phyloP scores from a whole-genome alignment of 2,113 vertebrate species.

The Rhinopomastus cyanomelas region DNA sequence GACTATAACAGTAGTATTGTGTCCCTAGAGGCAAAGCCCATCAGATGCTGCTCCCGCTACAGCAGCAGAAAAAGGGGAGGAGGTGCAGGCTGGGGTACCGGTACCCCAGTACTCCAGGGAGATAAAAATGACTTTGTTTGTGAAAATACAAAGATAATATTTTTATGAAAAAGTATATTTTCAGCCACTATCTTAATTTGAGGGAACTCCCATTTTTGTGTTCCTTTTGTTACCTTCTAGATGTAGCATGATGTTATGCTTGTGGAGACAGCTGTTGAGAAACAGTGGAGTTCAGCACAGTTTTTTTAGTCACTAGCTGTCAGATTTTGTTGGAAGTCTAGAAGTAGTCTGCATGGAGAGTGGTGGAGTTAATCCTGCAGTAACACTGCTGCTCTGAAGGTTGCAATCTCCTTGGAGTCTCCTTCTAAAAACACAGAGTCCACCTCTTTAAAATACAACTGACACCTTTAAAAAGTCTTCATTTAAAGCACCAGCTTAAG shows the following conservation, averaged over 20 bases:
- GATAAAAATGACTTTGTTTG: background rate
- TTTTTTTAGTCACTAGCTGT: background rate
- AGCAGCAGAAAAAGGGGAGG: background rate
- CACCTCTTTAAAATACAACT: background rate
- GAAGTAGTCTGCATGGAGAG: background rate
- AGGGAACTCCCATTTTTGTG: fast-evolving
- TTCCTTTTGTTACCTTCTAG: background rate
- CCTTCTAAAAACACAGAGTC: background rate
- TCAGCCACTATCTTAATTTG: background rate
- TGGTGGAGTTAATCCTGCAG: background rate
- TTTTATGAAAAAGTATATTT: background rate
- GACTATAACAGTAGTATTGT: background rate
- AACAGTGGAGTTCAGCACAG: background rate
- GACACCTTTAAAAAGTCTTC: background rate
- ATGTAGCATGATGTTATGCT: background rate
- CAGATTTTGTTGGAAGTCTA: background rate
- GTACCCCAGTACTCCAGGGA: background rate
- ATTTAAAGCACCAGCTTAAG: background rate
- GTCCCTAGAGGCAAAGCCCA: background rate
- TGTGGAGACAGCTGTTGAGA: background rate
- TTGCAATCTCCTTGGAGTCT: background rate
- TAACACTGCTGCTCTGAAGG: background rate
- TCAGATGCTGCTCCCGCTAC: fast-evolving
- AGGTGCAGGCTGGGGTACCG: background rate
- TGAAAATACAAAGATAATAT: background rate